Percentiles rank a stretch among this genome's conserved stretches.
phyloP scores from a whole-genome alignment of 2,888 invertebrate genomes.

The Phaedon cochleariae region DNA sequence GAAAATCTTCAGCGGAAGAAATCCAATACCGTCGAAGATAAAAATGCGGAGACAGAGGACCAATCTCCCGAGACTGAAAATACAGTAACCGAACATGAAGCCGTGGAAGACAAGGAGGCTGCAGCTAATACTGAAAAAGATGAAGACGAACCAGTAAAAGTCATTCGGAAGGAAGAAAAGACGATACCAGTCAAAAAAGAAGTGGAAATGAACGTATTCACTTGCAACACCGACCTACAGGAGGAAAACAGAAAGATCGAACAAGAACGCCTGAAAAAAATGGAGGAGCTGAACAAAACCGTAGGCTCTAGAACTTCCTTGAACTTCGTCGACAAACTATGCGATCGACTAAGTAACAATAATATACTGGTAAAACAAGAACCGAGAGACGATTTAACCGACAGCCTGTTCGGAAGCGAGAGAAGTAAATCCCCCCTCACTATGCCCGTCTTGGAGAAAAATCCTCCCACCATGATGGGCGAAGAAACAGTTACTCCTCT shows the following conservation, averaged over 20 bases:
- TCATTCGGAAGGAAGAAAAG: conserved; percentile 9
- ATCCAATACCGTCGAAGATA: neutral
- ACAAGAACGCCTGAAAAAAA: conserved; percentile 62
- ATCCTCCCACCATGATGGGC: conserved; percentile 3
- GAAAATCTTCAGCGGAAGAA: conserved; percentile 26
- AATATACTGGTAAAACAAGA: conserved; percentile 41
- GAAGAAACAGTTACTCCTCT: neutral
- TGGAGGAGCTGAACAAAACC: conserved; percentile 62
- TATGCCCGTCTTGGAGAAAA: conserved; percentile 40
- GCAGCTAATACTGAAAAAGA: neutral
- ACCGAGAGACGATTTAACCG: conserved; percentile 34
- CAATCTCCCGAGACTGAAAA: neutral
- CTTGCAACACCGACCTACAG: conserved; percentile 57
- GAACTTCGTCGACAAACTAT: conserved; percentile 53
- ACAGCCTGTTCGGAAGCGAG: conserved; percentile 1
- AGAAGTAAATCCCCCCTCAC: conserved; percentile 20
- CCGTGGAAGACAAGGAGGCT: neutral
- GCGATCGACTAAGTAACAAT: conserved; percentile 47
- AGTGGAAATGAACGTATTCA: conserved; percentile 52
- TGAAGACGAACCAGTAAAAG: conserved; percentile 7
- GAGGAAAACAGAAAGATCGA: conserved; percentile 63
- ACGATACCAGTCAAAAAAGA: conserved; percentile 29
- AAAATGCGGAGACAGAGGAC: neutral
- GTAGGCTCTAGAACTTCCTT: conserved; percentile 51
- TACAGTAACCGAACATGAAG: neutral